These are phyloP conservation scores for Fragum sueziense DNA, from an alignment of 2,888 invertebrate genomes.

Conservation along the genomic window DNA sequence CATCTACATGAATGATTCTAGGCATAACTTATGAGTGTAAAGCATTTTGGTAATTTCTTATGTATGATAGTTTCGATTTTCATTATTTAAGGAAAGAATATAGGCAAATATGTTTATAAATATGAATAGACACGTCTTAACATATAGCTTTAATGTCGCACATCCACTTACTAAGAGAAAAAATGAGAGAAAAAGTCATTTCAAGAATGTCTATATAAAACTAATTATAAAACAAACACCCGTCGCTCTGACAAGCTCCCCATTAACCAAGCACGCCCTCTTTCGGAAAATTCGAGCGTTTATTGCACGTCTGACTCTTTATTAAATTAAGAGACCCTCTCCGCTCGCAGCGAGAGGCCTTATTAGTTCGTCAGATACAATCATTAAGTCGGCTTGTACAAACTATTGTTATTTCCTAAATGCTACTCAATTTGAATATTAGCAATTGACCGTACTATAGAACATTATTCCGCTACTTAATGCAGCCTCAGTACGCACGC, in stretches of 20 bases:
- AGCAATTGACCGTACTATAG: slow-evolving; percentile 61
- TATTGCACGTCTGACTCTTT: slow-evolving; percentile 51
- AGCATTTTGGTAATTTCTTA: no score
- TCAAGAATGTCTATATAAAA: slow-evolving; percentile 15
- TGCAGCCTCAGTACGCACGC: slow-evolving; percentile 34
- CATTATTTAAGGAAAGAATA: no score
- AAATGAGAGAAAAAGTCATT: background rate
- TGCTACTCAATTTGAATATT: slow-evolving; percentile 53
- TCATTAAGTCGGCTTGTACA: slow-evolving; percentile 60
- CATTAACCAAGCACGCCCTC: slow-evolving; percentile 19
- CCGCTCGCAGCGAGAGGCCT: slow-evolving; percentile 59
- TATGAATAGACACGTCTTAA: no score
- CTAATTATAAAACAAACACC: slow-evolving; percentile 26
- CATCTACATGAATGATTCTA: no score
- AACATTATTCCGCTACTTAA: slow-evolving; percentile 42
- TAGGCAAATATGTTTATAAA: no score
- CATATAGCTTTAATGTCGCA: no score
- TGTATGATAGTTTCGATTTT: no score
- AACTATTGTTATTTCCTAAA: slow-evolving; percentile 59
- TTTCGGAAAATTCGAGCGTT: slow-evolving; percentile 19
- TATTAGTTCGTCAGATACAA: slow-evolving; percentile 64
- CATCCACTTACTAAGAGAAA: no score
- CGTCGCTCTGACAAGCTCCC: slow-evolving; percentile 16
- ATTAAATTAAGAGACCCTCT: slow-evolving; percentile 62
- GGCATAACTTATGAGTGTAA: no score